Evolutionary conservation across 2,113 vertebrate genomes (phyloP), one percentile per base, ranked within the genome.

Genomic region (Brienomyrus longianalis): DNA sequence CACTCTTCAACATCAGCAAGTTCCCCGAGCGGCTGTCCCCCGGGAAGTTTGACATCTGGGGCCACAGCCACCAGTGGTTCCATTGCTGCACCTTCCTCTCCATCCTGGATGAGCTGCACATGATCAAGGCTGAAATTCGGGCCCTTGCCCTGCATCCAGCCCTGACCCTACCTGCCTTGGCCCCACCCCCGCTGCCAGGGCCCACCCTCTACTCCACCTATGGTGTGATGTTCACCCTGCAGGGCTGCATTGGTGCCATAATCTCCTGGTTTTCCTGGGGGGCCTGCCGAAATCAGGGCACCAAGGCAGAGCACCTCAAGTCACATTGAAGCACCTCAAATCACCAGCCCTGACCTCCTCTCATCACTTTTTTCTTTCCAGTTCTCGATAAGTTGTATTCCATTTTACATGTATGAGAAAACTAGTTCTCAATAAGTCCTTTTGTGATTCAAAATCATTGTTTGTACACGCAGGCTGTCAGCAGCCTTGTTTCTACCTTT

Each of bases 11-110:
- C 93, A 95, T 97, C 52, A 96, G 95, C 91, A 97, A 97, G 93
- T 35, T 96, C 50, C 96, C 96, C 0, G 96, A 96, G 89, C 94
- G 96, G 0, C 88, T 96, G 0, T 94, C 93, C 13, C 96, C 96
- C 0, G 96, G 96, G 0, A 89, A 92, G 21, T 96, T 96, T 0
- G 96, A 97, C 92, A 95, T 96, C 91, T 96, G 95, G 96, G 96
- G 96, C 2, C 96, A 96, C 93, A 96, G 96, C 91, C 96, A 97
- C 91, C 96, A 97, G 90, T 96, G 96, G 96, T 96, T 96, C 92
- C 96, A 96, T 93, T 95, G 95, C 91, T 96, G 94, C 94, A 96
- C 96, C 1, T 96, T 96, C 87, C 83, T 97, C 50, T 96, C 95
- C 89, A 97, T 96, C 92, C 92, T 96, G 2, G 96, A 96, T 0